These are phyloP conservation scores for Xiphophorus couchianus DNA, from an alignment of 2,113 vertebrate genomes.

Conservation along the genomic window DNA sequence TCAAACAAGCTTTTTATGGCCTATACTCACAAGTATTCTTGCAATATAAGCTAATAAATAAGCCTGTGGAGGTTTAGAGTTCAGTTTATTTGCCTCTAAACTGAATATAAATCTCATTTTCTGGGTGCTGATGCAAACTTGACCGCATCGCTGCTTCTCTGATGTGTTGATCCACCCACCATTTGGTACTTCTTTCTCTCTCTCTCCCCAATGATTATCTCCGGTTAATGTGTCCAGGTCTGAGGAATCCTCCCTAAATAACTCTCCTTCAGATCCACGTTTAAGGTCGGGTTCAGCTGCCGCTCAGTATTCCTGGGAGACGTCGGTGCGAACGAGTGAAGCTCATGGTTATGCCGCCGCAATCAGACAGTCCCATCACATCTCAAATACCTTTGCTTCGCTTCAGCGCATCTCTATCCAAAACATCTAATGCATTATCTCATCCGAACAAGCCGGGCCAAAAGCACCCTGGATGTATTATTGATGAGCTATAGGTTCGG, in stretches of 20 bases:
- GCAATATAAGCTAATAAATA: too few species aligned
- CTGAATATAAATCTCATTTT: slow-evolving; percentile 3
- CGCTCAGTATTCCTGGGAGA: slow-evolving; percentile 58
- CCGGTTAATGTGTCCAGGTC: slow-evolving; percentile 9
- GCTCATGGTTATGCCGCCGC: slow-evolving; percentile 31
- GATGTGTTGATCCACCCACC: background rate
- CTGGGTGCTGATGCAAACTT: background rate
- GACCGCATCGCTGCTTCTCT: background rate
- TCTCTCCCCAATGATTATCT: slow-evolving; percentile 1
- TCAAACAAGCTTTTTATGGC: background rate
- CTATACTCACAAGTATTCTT: background rate
- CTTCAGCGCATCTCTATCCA: slow-evolving; percentile 50
- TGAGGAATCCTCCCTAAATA: slow-evolving; percentile 39
- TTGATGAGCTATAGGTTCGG: slow-evolving; percentile 72
- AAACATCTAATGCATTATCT: slow-evolving; percentile 63
- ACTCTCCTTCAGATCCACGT: slow-evolving; percentile 5
- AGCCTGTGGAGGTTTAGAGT: background rate
- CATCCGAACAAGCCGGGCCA: slow-evolving; percentile 42
- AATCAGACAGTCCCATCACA: slow-evolving; percentile 55
- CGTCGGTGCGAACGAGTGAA: slow-evolving; percentile 24
- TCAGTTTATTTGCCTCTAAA: background rate
- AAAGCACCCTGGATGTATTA: slow-evolving; percentile 63
- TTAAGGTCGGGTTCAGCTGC: slow-evolving; percentile 50
- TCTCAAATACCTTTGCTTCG: slow-evolving; percentile 62
- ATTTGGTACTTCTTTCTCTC: background rate